Percentiles rank a stretch among this genome's conserved stretches.
These are phyloP conservation scores for Globodera rostochiensis DNA, from an alignment of 1,140 invertebrate genomes.

Conservation along the genomic window DNA sequence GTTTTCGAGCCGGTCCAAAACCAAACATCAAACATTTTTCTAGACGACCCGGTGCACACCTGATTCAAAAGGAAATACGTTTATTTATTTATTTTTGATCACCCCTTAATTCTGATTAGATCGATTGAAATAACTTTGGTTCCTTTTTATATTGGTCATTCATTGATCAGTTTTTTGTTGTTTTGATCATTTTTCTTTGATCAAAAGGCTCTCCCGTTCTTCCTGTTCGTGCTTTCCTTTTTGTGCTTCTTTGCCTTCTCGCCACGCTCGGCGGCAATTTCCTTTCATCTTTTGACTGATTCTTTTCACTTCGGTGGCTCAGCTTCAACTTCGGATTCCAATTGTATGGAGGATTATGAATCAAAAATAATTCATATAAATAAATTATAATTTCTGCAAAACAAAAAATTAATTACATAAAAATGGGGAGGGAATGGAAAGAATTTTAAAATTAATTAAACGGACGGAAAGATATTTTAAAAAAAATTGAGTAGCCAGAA, in stretches of 20 bases:
- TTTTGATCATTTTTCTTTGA: not conserved
- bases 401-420: no score
- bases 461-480: no score
- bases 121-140: not conserved
- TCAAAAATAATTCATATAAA: no score
- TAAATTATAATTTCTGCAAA: no score
- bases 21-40: no score
- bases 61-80: no score
- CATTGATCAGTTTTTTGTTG: not conserved
- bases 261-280: slow-evolving; percentile 5
- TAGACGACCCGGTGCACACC: no score
- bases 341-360: no score
- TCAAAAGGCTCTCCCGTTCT: slow-evolving; percentile 10
- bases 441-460: no score
- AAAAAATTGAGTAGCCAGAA: no score
- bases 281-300: slow-evolving; percentile 15
- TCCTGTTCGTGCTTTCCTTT: not conserved
- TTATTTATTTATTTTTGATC: no score
- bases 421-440: no score
- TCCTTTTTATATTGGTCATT: not conserved
- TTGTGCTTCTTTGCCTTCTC: slow-evolving; percentile 5
- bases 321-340: not conserved
- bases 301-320: slow-evolving; percentile 8
- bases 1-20: not conserved
- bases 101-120: not conserved